These are phyloP conservation scores for Lepidonotus clava DNA, from an alignment of 2,888 invertebrate genomes.

Conservation along the genomic window DNA sequence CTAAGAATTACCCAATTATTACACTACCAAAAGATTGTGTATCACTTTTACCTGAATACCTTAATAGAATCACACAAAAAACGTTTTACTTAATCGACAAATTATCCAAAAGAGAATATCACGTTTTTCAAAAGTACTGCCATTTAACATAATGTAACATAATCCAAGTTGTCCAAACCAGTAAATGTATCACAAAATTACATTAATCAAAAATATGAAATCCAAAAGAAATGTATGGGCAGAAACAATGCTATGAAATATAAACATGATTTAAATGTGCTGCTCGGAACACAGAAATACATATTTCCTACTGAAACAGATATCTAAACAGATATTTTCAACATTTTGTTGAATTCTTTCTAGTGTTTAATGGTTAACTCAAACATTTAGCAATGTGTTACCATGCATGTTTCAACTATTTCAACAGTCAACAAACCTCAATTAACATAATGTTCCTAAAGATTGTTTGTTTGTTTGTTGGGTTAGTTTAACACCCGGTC, in stretches of 20 bases:
- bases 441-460: too few relatives aligned
- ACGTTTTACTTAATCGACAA: constrained; percentile 15
- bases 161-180: constrained; percentile 37
- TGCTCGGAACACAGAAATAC: background rate
- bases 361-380: background rate
- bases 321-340: background rate
- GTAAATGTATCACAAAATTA: constrained; percentile 10
- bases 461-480: too few relatives aligned
- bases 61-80: constrained; percentile 24
- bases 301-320: background rate
- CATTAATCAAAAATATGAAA: constrained; percentile 11
- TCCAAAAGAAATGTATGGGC: background rate
- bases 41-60: constrained; percentile 44
- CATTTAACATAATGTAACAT: background rate
- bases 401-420: too few relatives aligned
- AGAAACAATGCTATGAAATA: background rate
- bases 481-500: too few relatives aligned
- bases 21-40: constrained; percentile 34
- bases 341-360: background rate
- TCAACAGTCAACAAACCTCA: too few relatives aligned
- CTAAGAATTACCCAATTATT: too few relatives aligned
- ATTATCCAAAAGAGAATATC: background rate
- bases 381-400: too few relatives aligned
- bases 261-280: background rate
- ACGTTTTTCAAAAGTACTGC: background rate